Conservation (phyloP, 2,113 vertebrate genomes). For the Corythornis vintsioides region DNA sequence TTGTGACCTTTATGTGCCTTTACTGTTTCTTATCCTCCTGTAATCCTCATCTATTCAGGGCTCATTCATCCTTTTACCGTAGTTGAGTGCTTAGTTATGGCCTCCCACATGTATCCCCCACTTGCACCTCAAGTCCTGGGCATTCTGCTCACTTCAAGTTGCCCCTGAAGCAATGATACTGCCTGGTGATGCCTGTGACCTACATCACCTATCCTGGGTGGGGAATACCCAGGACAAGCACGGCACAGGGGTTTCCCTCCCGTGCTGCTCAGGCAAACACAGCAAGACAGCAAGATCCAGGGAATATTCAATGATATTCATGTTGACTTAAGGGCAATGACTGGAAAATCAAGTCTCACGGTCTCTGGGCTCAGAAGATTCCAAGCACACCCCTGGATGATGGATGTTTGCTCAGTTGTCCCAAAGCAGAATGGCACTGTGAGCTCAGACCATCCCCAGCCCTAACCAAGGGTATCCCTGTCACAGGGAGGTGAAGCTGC, state of each 20-base stretch:
- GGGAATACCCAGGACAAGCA: too few species aligned
- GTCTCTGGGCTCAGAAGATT: too few species aligned
- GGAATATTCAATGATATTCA: too few species aligned
- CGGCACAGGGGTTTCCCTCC: too few species aligned
- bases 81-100: not conserved
- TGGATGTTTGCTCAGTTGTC: not conserved
- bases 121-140: not conserved
- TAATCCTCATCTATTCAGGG: constrained; percentile 16
- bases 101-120: not conserved
- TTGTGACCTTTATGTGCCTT: not conserved
- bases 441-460: not conserved
- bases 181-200: too few species aligned
- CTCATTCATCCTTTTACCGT: not conserved
- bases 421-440: not conserved
- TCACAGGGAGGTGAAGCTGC: not conserved
- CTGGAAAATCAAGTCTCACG: too few species aligned
- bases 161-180: too few species aligned
- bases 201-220: too few species aligned
- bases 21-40: not conserved
- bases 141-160: too few species aligned
- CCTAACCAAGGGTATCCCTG: not conserved
- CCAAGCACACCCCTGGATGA: not conserved
- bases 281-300: too few species aligned
- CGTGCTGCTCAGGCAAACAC: too few species aligned
- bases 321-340: too few species aligned